Evolutionary conservation across 1,140 invertebrate genomes (phyloP).

Genomic region (Penaeus japonicus): DNA sequence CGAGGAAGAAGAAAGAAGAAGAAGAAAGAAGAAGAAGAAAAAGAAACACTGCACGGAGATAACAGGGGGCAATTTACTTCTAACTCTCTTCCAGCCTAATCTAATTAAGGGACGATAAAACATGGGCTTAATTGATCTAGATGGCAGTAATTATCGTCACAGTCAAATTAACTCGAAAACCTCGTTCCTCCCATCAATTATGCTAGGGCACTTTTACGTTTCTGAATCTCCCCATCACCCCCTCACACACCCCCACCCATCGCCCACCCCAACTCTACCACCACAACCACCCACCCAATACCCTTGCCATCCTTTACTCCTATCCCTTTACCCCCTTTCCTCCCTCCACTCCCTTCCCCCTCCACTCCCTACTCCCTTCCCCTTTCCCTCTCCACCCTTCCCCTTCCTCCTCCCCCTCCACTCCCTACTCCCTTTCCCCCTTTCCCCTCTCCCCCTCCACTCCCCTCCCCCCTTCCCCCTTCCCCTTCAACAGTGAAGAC

Average conservation of each 20-base stretch:
- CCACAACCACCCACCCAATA: too few relatives aligned
- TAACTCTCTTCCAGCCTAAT: conserved; percentile 50
- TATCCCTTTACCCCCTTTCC: too few relatives aligned
- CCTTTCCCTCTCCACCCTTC: too few relatives aligned
- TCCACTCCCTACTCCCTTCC: too few relatives aligned
- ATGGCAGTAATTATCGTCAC: conserved; percentile 56
- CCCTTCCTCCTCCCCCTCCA: too few relatives aligned
- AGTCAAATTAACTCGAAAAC: conserved; percentile 55
- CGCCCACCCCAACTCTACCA: too few relatives aligned
- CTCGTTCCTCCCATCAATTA: conserved; percentile 53
- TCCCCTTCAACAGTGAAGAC: neutral
- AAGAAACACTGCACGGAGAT: conserved; percentile 15
- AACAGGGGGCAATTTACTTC: conserved; percentile 51
- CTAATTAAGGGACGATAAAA: conserved; percentile 54
- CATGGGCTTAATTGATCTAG: conserved; percentile 55
- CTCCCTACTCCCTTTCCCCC: too few relatives aligned
- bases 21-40: neutral
- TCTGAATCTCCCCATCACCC: neutral
- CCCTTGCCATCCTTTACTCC: too few relatives aligned
- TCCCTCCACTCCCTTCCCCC: too few relatives aligned
- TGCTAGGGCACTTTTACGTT: conserved; percentile 40
- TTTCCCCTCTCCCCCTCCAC: too few relatives aligned
- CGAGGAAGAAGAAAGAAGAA: neutral
- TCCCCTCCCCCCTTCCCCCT: too few relatives aligned
- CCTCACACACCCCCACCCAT: too few relatives aligned